Conservation (phyloP, 2,888 invertebrate genomes). For the Ecliptopera silaceata region DNA sequence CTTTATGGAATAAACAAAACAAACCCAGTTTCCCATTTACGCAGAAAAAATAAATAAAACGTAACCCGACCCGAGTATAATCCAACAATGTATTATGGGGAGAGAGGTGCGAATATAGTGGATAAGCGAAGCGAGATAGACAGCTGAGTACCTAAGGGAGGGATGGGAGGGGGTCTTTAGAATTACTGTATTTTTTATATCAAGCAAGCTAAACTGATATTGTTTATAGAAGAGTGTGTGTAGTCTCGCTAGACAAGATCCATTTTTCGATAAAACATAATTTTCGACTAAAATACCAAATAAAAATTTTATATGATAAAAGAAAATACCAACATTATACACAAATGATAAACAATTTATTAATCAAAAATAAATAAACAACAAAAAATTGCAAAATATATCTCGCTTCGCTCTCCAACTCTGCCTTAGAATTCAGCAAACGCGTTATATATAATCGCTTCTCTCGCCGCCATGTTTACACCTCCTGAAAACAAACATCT, state of each 20-base stretch:
- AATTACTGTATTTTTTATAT: no score
- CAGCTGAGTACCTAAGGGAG: not conserved
- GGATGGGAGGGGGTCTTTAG: no score
- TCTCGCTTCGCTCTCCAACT: not conserved
- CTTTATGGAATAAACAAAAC: slow-evolving; percentile 30
- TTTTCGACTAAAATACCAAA: no score
- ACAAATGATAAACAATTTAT: no score
- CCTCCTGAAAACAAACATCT: slow-evolving; percentile 53
- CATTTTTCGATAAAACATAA: no score
- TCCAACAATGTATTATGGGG: slow-evolving; percentile 38
- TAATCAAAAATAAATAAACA: no score
- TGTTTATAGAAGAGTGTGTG: no score
- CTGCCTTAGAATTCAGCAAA: not conserved
- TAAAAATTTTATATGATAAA: no score
- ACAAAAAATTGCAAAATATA: no score
- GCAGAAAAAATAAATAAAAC: slow-evolving; percentile 42
- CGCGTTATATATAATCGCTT: slow-evolving; percentile 8
- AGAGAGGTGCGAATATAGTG: slow-evolving; percentile 29
- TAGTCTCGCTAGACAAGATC: no score
- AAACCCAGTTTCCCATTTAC: slow-evolving; percentile 28
- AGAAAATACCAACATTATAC: no score
- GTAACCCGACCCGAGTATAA: slow-evolving; percentile 35
- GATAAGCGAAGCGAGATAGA: slow-evolving; percentile 18
- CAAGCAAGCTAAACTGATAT: no score
- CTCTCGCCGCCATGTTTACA: slow-evolving; percentile 1